These are phyloP conservation scores for Euglossa dilemma DNA, from an alignment of 1,140 invertebrate species.

Conservation along the genomic window DNA sequence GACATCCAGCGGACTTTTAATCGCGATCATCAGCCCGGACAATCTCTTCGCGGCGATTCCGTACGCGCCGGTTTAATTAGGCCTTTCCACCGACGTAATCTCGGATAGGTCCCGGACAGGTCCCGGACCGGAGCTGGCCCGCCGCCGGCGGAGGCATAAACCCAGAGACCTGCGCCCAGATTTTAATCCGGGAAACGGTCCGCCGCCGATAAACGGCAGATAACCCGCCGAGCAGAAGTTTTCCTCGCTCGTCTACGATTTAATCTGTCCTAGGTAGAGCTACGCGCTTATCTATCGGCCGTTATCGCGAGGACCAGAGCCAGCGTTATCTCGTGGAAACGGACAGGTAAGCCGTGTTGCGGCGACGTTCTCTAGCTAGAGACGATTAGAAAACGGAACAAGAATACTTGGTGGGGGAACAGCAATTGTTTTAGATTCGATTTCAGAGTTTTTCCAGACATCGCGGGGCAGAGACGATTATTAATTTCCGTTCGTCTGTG, in stretches of 20 bases:
- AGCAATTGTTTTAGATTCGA: not conserved
- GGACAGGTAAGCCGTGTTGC: slow-evolving; percentile 34
- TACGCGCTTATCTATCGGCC: slow-evolving; percentile 48
- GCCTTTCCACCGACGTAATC: too few species aligned
- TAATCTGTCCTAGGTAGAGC: slow-evolving; percentile 45
- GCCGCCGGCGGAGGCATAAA: too few species aligned
- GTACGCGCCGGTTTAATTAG: not conserved
- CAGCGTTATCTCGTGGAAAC: slow-evolving; percentile 51
- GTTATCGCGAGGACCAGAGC: slow-evolving; percentile 41
- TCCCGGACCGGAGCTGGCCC: too few species aligned
- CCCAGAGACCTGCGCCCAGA: slow-evolving; percentile 1
- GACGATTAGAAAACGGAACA: not conserved
- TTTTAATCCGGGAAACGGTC: slow-evolving; percentile 39
- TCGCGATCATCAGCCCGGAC: not conserved
- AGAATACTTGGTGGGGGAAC: not conserved
- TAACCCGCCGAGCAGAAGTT: slow-evolving; percentile 24
- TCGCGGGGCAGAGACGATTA: not conserved
- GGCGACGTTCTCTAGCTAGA: not conserved
- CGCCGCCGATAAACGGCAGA: slow-evolving; percentile 41
- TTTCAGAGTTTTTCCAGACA: not conserved
- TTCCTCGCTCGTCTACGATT: slow-evolving; percentile 43
- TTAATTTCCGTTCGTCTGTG: not conserved
- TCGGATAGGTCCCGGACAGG: too few species aligned
- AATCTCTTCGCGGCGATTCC: slow-evolving; percentile 6
- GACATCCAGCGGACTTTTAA: not conserved